phyloP scores from a whole-genome alignment of 2,888 invertebrate species.

The Polydrusus cervinus region DNA sequence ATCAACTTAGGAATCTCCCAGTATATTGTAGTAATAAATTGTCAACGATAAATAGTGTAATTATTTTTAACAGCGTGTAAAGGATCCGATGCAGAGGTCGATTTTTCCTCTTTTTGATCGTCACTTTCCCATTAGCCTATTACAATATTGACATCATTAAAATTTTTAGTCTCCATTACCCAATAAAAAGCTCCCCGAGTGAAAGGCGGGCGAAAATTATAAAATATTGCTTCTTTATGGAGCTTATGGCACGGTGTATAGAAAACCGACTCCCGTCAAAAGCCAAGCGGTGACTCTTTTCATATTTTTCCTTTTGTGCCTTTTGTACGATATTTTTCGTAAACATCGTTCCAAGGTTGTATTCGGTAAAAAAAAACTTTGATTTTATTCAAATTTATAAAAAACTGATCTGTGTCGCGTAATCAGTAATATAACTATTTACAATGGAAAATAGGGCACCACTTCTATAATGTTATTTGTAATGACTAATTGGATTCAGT shows the following conservation, averaged over 20 bases:
- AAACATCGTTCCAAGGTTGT: conserved; percentile 17
- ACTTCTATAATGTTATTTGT: too few relatives aligned
- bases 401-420: too few relatives aligned
- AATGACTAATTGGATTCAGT: too few relatives aligned
- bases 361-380: background rate
- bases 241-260: conserved; percentile 10
- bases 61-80: too few relatives aligned
- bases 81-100: too few relatives aligned
- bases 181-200: conserved; percentile 37
- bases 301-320: conserved; percentile 14
- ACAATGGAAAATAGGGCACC: too few relatives aligned
- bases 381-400: too few relatives aligned
- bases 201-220: conserved; percentile 36
- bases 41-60: too few relatives aligned
- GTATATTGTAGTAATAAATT: too few relatives aligned
- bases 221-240: conserved; percentile 35
- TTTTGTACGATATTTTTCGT: conserved; percentile 23
- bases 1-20: too few relatives aligned
- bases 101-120: conserved; percentile 29
- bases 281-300: conserved; percentile 28
- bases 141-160: conserved; percentile 48
- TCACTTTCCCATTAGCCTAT: conserved; percentile 37
- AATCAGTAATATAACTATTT: too few relatives aligned
- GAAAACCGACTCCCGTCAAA: conserved; percentile 26
- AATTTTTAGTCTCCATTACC: conserved; percentile 47